Evolutionary conservation across 2,797 vertebrate species (phyloP).

Genomic region (Columba guinea): DNA sequence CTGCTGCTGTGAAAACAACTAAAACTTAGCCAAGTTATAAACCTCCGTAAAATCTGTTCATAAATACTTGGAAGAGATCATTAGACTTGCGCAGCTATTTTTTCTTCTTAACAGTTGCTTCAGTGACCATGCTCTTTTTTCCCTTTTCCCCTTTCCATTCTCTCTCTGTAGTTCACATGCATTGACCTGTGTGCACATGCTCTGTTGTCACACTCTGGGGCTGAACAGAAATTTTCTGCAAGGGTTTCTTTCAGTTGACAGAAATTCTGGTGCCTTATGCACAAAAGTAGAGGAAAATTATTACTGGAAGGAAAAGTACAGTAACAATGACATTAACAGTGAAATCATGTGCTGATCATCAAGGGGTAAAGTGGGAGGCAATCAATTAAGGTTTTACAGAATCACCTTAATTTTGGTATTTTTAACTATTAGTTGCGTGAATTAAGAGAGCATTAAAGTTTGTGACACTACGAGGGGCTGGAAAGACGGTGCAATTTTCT

Average conservation of each 20-base stretch:
- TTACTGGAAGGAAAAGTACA: not conserved
- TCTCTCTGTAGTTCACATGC: not conserved
- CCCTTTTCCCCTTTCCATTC: not conserved
- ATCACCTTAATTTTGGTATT: not conserved
- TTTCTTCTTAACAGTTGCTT: not conserved
- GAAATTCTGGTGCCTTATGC: not conserved
- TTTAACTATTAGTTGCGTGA: not conserved
- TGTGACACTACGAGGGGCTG: not conserved
- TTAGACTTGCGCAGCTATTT: not conserved
- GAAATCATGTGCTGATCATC: not conserved
- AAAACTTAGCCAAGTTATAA: not conserved
- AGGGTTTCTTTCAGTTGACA: not conserved
- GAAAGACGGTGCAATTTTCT: not conserved
- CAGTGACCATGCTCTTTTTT: not conserved
- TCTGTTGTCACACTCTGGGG: not conserved
- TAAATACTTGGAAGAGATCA: not conserved
- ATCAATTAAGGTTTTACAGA: not conserved
- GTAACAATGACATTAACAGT: not conserved
- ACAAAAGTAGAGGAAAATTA: not conserved
- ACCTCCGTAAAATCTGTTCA: constrained; percentile 4
- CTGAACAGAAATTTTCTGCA: not conserved
- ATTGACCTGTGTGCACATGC: not conserved
- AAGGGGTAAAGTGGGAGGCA: not conserved
- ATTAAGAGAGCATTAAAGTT: not conserved
- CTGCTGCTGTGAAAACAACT: not conserved